Evolutionary conservation across 2,797 vertebrate species (phyloP), one percentile per base, ranked within the genome.

Genomic region (Podarcis siculus): DNA sequence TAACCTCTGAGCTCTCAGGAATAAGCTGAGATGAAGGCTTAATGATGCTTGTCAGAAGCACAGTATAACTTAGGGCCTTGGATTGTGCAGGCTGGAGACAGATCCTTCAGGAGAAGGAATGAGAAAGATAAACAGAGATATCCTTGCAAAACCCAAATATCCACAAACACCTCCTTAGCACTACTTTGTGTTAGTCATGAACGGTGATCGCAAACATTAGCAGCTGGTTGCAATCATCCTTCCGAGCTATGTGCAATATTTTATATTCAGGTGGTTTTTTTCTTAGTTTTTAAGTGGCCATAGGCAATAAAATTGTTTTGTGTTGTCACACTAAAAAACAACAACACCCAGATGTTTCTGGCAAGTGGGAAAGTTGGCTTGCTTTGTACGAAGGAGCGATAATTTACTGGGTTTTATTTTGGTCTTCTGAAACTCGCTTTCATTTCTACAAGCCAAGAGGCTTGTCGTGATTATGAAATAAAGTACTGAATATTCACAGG

Each of bases 1-100:
- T 96, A 93, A 94, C 87, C 92, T 90, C 83, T 64, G 85, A 92
- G 87, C 58, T 82, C 88, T 87, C 89, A 85, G 75, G 72, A 86
- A 83, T 75, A 92, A 90, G 72, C 61, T 72, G 64, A 85, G 42
- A 0, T 0, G 83, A 90, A 82, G 72, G 35, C 58, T 91, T 88
- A 81, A 64, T 92, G 42, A 27, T 87, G 30, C 64, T 88, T 30
- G n/a, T 77, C 25, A 4, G 27, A 79, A 81, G 82, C 25, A 82
- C 75, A 27, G 3, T 42, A 82, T 69, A 27, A 2, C 42, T 89
- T 76, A 90, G 77, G 76, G 86, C 72, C 73, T 79, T 61, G 45
- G 71, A 37, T 49, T 86, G 66, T 80, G n/a, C 66, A 76, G 91
- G 19, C 86, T 83, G 82, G 89, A 92, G 90, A 90, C 12, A 1